Evolutionary conservation across 2,113 vertebrate species (phyloP).

Genomic region (Varanus komodoensis): DNA sequence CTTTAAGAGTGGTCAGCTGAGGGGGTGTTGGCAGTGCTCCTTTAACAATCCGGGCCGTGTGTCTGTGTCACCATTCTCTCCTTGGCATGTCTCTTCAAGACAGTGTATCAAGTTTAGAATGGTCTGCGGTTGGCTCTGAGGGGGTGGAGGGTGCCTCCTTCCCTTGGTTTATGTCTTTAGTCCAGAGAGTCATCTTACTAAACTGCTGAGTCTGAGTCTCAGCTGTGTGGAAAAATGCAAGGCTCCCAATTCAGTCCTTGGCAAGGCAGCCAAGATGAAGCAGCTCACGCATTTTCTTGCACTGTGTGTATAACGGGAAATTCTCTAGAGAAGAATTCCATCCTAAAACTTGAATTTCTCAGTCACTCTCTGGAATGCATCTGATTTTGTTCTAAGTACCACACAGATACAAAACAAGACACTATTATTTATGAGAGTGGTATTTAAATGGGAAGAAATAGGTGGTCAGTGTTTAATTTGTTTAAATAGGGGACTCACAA

Average conservation of each 20-base stretch:
- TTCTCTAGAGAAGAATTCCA: slow-evolving; percentile 9
- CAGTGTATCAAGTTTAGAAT: slow-evolving; percentile 23
- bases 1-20: background rate
- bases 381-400: background rate
- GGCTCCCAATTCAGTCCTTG: slow-evolving; percentile 13
- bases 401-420: background rate
- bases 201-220: slow-evolving; percentile 7
- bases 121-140: slow-evolving; percentile 12
- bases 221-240: slow-evolving; percentile 14
- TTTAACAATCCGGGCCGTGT: slow-evolving; percentile 20
- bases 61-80: slow-evolving; percentile 5
- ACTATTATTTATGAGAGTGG: background rate
- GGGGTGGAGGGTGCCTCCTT: background rate
- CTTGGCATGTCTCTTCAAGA: slow-evolving; percentile 30
- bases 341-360: background rate
- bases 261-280: slow-evolving; percentile 26
- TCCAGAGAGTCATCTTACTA: background rate
- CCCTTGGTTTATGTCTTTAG: slow-evolving; percentile 17
- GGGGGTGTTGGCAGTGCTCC: slow-evolving; percentile 8
- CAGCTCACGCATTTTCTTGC: slow-evolving; percentile 16
- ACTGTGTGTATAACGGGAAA: background rate
- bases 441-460: background rate
- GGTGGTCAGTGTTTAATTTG: background rate
- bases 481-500: too few species aligned
- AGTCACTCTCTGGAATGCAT: background rate